A percentile compares a stretch with the other conserved stretches of the same genome.
Conservation (phyloP, 2,888 invertebrate genomes). For the Melanargia galathea region DNA sequence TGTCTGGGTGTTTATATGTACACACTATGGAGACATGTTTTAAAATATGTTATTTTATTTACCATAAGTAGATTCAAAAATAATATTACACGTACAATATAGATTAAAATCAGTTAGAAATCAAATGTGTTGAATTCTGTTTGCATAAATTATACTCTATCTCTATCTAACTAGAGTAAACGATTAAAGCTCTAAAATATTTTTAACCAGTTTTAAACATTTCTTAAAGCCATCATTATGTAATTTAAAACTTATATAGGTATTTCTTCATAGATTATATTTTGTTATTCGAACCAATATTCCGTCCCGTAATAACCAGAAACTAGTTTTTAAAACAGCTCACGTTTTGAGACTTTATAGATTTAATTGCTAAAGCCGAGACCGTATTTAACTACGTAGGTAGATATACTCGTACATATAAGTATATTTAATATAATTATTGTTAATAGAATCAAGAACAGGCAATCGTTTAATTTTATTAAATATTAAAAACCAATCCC, state of each 20-base stretch:
- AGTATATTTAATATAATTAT: background rate
- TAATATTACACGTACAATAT: no score
- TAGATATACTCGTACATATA: no score
- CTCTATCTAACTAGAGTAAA: background rate
- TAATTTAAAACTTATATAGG: constrained; percentile 6
- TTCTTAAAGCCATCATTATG: background rate
- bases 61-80: no score
- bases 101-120: no score
- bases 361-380: background rate
- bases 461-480: no score
- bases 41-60: no score
- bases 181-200: background rate
- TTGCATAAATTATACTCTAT: no score
- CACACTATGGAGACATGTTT: no score
- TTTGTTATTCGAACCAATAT: constrained; percentile 6
- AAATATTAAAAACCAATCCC: no score
- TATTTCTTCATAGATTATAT: background rate
- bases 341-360: background rate
- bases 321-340: constrained; percentile 4
- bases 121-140: no score
- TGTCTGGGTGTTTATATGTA: no score
- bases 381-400: background rate
- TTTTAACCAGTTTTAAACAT: background rate
- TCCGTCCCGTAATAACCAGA: background rate
- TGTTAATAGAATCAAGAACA: constrained; percentile 3